phyloP scores from a whole-genome alignment of 2,113 vertebrate genomes.

The Probosciger aterrimus region DNA sequence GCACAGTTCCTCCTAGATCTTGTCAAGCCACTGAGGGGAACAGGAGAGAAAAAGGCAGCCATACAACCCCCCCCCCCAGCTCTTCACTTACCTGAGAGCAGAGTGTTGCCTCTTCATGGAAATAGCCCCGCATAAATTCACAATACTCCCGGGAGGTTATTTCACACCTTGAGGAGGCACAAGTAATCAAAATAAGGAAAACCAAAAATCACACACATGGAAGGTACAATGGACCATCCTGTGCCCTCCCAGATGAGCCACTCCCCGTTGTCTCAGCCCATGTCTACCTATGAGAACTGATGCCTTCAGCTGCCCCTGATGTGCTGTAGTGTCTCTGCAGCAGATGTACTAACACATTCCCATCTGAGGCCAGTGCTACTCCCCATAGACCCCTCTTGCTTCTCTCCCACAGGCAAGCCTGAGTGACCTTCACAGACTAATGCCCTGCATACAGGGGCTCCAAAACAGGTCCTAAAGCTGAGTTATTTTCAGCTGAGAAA shows the following conservation, averaged over 20 bases:
- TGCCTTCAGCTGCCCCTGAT: background rate
- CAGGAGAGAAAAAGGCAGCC: background rate
- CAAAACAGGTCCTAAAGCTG: background rate
- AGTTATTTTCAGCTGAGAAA: background rate
- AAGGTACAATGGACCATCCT: background rate
- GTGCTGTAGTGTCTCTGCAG: background rate
- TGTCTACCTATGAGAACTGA: background rate
- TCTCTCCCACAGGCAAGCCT: background rate
- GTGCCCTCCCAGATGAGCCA: background rate
- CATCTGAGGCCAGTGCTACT: background rate
- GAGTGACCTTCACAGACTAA: background rate
- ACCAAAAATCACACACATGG: background rate
- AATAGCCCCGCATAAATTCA: constrained; percentile 96
- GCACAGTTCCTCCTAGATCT: background rate
- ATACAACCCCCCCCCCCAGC: rapidly evolving
- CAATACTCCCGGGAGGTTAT: constrained; percentile 98
- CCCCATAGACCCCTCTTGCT: background rate
- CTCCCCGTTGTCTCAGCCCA: background rate
- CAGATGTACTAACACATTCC: background rate
- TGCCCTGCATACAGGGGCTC: background rate
- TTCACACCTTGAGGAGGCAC: constrained; percentile 85
- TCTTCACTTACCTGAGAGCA: constrained; percentile 87
- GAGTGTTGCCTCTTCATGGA: constrained; percentile 95
- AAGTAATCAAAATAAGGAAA: background rate
- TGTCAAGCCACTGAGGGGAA: background rate